Evolutionary conservation across 64 coral and sea anemone genomes (phyloP).

Genomic region (Montipora sp.): DNA sequence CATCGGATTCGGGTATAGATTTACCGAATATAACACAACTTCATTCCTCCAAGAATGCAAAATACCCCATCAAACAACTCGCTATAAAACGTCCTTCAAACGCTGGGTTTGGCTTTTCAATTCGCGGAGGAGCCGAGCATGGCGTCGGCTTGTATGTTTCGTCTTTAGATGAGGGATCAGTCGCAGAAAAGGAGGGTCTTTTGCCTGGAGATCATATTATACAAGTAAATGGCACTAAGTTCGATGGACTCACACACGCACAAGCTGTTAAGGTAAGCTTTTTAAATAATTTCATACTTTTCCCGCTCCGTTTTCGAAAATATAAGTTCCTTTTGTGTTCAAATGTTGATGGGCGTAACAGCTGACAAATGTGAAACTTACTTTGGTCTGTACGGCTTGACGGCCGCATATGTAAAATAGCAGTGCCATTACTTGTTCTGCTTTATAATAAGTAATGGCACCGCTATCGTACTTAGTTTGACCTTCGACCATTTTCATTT

Average conservation of each 20-base stretch:
- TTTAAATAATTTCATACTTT: background rate
- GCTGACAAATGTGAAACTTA: too few relatives aligned
- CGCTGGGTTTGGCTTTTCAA: conserved; percentile 87
- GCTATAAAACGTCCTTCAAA: conserved; percentile 75
- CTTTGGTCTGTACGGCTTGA: too few relatives aligned
- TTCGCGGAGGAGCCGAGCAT: conserved; percentile 96
- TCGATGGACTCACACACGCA: conserved; percentile 82
- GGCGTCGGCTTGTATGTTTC: conserved; percentile 96
- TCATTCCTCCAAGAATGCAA: conserved; percentile 10
- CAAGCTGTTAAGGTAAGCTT: conserved; percentile 88
- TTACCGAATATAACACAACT: conserved; percentile 66
- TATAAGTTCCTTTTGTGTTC: background rate
- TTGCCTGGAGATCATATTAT: conserved; percentile 93
- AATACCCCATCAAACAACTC: conserved; percentile 80
- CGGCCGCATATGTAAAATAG: too few relatives aligned
- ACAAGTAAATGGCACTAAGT: conserved; percentile 74
- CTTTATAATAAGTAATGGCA: too few relatives aligned
- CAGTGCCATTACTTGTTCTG: too few relatives aligned
- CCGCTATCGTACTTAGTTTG: too few relatives aligned
- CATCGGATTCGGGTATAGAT: conserved; percentile 91
- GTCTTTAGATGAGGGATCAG: conserved; percentile 73
- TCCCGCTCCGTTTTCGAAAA: background rate
- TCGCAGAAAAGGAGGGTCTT: conserved; percentile 81
- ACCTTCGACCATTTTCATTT: too few relatives aligned
- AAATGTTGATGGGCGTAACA: background rate